Evolutionary conservation across 2,113 vertebrate genomes (phyloP).

Genomic region (Lichenostomus cassidix): DNA sequence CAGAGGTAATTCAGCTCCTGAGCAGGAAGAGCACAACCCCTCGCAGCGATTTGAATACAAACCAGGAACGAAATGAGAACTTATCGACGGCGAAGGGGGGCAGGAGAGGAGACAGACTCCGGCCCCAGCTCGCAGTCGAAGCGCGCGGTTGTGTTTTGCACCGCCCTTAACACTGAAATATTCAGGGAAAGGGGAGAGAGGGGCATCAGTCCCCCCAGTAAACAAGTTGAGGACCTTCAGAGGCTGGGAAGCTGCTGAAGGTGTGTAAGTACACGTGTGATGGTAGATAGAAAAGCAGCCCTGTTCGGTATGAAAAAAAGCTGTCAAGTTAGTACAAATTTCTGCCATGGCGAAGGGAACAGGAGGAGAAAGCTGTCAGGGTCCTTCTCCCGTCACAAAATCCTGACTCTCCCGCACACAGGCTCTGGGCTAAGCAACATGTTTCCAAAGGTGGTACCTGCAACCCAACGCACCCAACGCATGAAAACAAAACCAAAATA

Average conservation of each 20-base stretch:
- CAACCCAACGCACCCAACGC: conserved; percentile 26
- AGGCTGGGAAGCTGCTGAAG: background rate
- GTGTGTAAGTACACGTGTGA: conserved; percentile 62
- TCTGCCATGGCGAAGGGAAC: conserved; percentile 48
- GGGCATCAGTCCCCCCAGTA: conserved; percentile 19
- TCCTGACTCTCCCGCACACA: conserved; percentile 7
- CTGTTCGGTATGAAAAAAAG: conserved; percentile 61
- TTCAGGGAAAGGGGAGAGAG: background rate
- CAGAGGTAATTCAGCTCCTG: conserved; percentile 65
- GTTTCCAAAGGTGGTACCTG: conserved; percentile 12
- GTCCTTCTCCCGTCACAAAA: conserved; percentile 3
- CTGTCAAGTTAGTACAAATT: conserved; percentile 56
- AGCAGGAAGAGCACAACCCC: conserved; percentile 37
- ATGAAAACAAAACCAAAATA: background rate
- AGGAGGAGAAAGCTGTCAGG: conserved; percentile 47
- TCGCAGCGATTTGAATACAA: background rate
- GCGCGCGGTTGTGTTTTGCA: background rate
- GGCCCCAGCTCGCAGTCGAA: background rate
- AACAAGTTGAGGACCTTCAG: conserved; percentile 55
- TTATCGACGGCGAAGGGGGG: background rate
- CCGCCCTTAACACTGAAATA: conserved; percentile 58
- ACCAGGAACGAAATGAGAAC: conserved; percentile 46
- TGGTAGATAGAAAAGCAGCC: conserved; percentile 68
- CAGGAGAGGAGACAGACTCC: background rate
- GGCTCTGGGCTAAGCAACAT: conserved; percentile 41